phyloP scores from a whole-genome alignment of 2,797 vertebrate genomes.

The Ptychobarbus kaznakovi region DNA sequence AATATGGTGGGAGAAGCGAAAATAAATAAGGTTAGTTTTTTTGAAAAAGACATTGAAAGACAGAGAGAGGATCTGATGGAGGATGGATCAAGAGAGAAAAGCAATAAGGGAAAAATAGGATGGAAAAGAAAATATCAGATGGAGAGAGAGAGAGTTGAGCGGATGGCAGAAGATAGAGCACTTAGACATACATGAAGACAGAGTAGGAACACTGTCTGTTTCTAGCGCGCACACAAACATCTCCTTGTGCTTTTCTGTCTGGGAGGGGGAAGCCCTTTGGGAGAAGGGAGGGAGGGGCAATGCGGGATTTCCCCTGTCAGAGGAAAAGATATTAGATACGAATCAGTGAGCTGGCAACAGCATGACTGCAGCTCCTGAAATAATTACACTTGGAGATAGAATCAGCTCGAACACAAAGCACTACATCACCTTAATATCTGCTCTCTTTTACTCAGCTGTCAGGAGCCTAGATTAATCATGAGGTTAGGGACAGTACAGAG shows the following conservation, averaged over 20 bases:
- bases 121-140: conserved; percentile 7
- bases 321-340: conserved; percentile 51
- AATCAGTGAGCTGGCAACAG: conserved; percentile 50
- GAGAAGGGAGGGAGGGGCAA: conserved; percentile 45
- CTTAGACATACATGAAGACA: background rate
- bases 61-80: conserved; percentile 1
- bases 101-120: conserved; percentile 16
- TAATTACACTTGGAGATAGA: conserved; percentile 51
- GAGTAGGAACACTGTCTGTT: background rate
- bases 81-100: conserved; percentile 17
- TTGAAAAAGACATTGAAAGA: conserved; percentile 38
- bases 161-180: background rate
- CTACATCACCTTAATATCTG: conserved; percentile 21
- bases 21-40: conserved; percentile 35
- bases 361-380: conserved; percentile 58
- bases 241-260: conserved; percentile 11
- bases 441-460: background rate
- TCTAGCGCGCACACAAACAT: conserved; percentile 30
- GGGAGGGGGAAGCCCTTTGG: conserved; percentile 53
- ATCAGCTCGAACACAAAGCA: conserved; percentile 26
- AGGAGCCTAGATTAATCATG: background rate
- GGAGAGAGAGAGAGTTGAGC: background rate
- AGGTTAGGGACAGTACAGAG: background rate
- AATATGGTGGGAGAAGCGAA: background rate
- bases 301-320: conserved; percentile 58